Base-by-base conservation (phyloP, 1,140 invertebrate species). In the Philotrypesis tridentata region DNA sequence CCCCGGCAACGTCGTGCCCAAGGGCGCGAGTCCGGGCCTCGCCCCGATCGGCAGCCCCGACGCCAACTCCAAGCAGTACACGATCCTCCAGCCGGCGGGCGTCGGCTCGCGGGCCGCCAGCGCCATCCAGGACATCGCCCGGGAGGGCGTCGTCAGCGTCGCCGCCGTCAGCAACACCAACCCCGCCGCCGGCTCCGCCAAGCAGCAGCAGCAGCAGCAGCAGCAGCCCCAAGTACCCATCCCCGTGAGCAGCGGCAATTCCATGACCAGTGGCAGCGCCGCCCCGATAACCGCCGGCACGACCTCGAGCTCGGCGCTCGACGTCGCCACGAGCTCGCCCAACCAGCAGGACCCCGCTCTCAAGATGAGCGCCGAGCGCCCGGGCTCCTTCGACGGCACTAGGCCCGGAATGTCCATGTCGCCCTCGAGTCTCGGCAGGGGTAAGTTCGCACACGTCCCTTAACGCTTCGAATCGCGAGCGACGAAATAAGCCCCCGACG, bases 11-110 rank as follows among this genome's bases (percentile, higher is more conserved):
- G 87, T 82, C 29, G 87, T 82, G 8, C 37, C 17, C 7, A 37
- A 17, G 3, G 63, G 73, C 29, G 85, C 86, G 0, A 80, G 61
- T 78, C 65, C 79, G 17, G 29, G 29, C 17, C 27, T 75, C 1
- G 63, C 89, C 6, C 89, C 92, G 21, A 90, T 92, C 0, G 91
- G 91, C 27, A 93, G 93, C 27, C 93, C 94, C 0, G 94, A 94
- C 79, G 89, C 90, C 1, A 90, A 88, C 61, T 87, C 88, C 48
- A 94, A 96, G 89, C 96, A 97, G 86, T 97, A 97, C 86, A 97
- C 96, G 21, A 96, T 96, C 72, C 91, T 97, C 23, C 96, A 97
- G 87, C 96, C 96, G 1, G 96, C 96, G 11, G 95, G 94, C 21
- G 93, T 94, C 0, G 95, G 95, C 3, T 96, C 96, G 7, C 93